Base-by-base conservation (phyloP, 1,140 invertebrate genomes). In the Aphaenogaster rudis region DNA sequence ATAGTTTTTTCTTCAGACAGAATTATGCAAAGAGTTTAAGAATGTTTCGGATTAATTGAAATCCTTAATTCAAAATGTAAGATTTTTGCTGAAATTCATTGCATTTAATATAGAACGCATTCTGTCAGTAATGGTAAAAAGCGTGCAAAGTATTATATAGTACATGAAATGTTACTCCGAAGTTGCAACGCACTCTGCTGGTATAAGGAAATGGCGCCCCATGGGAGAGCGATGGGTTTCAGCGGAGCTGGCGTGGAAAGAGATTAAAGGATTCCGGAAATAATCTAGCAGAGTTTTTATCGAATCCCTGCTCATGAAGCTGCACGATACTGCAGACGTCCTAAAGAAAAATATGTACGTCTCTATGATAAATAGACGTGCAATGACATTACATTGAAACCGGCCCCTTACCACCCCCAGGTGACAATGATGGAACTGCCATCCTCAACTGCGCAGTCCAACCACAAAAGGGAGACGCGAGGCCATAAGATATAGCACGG, bases 351-450 rank as follows among this genome's bases (percentile, higher is more conserved):
- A 88, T 90, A 69, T 87, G 81, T 82, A 76, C 63, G 81, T 82
- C 77, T 82, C 77, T 72, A 90, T 90, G 90, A 90, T 86, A 86
- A 91, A 90, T 90, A 90, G 87, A 82, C 69, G 81, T 36, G 76
- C 59, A 63, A 76, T 81, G 90, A 86, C 89, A 88, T 90, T 90
- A 88, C 71, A 88, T 78, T 76, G 76, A 88, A 78, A 86, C 33
- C 76, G 63, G 17, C 11, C 72, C 48, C 61, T 54, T 21, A 59
- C 82, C 54, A 63, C 76, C 88, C 76, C 61, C 54, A 59, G 81
- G 69, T 86, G 90, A 91, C 90, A 91, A 86, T 91, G 90, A 91
- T 88, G 80, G 87, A 91, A 91, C 86, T 90, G 82, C 77, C 82
- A 72, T 48, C 90, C 45, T 76, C 15, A 61, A 69, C 59, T 21